These are phyloP conservation scores for Rhinella marina DNA, from an alignment of 2,797 vertebrate genomes.

Conservation along the genomic window DNA sequence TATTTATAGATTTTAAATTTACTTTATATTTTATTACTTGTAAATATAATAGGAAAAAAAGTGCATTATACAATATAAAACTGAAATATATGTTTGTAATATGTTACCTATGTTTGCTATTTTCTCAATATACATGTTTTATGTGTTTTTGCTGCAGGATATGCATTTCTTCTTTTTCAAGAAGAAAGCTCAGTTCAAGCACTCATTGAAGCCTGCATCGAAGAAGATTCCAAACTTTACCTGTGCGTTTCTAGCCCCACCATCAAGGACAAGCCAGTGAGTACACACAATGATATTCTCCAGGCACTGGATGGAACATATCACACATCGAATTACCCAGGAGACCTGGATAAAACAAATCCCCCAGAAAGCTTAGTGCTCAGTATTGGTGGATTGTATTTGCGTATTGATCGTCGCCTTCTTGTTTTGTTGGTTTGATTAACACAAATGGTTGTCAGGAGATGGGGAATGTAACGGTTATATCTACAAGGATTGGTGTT, in stretches of 20 bases:
- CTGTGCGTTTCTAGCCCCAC: slow-evolving; percentile 98
- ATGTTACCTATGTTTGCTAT: not conserved
- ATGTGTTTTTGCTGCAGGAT: slow-evolving; percentile 77
- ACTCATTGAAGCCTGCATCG: slow-evolving; percentile 95
- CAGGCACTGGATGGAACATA: slow-evolving; percentile 28
- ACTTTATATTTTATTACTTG: no score
- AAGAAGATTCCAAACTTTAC: slow-evolving; percentile 97
- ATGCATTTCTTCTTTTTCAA: slow-evolving; percentile 98
- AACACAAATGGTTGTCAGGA: slow-evolving; percentile 5
- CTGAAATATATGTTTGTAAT: not conserved
- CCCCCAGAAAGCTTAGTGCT: not conserved
- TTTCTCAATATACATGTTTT: not conserved
- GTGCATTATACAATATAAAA: no score
- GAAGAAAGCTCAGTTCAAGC: slow-evolving; percentile 98
- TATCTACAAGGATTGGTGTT: not conserved
- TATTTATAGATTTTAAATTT: no score
- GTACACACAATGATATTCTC: slow-evolving; percentile 67
- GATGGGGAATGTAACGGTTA: not conserved
- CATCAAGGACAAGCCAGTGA: slow-evolving; percentile 98
- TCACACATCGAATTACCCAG: not conserved
- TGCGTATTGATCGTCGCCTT: slow-evolving; percentile 4
- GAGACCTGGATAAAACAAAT: not conserved
- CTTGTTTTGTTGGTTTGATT: not conserved
- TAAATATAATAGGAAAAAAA: no score
- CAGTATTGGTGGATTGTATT: slow-evolving; percentile 23